Evolutionary conservation across 2,888 invertebrate species (phyloP).

Genomic region (Epirrhoe tristata): DNA sequence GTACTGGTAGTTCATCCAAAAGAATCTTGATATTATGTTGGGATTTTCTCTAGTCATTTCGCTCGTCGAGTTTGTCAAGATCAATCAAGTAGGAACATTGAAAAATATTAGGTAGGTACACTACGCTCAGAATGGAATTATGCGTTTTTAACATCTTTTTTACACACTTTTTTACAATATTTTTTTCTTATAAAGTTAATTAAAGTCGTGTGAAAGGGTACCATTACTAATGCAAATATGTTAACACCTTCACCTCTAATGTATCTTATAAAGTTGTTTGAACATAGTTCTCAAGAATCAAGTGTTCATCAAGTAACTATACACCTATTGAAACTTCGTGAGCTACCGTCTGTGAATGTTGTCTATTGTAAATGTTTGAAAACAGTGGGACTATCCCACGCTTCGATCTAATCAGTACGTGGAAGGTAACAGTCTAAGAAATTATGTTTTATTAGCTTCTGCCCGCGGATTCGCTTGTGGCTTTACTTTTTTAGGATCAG

Average conservation of each 20-base stretch:
- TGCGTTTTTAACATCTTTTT: too few relatives aligned
- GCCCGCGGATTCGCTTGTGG: too few relatives aligned
- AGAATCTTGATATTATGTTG: background rate
- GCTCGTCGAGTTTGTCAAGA: too few relatives aligned
- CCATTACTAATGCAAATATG: background rate
- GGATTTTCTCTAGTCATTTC: background rate
- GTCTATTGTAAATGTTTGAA: constrained; percentile 19
- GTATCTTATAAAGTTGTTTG: background rate
- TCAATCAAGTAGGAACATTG: too few relatives aligned
- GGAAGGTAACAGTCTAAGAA: constrained; percentile 9
- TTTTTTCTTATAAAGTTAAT: too few relatives aligned
- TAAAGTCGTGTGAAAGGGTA: background rate
- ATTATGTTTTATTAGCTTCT: constrained; percentile 6
- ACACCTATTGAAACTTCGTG: background rate
- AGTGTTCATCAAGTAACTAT: background rate
- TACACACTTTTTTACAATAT: too few relatives aligned
- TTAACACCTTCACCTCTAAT: background rate
- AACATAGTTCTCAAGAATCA: constrained; percentile 2
- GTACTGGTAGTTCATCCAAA: too few relatives aligned
- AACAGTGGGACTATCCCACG: constrained; percentile 30
- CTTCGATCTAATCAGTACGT: constrained; percentile 19
- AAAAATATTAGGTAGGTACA: too few relatives aligned
- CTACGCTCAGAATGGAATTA: too few relatives aligned
- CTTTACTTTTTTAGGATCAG: too few relatives aligned
- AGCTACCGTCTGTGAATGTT: constrained; percentile 20